phyloP scores from a whole-genome alignment of 2,888 invertebrate genomes.

The Aplocera efformata region DNA sequence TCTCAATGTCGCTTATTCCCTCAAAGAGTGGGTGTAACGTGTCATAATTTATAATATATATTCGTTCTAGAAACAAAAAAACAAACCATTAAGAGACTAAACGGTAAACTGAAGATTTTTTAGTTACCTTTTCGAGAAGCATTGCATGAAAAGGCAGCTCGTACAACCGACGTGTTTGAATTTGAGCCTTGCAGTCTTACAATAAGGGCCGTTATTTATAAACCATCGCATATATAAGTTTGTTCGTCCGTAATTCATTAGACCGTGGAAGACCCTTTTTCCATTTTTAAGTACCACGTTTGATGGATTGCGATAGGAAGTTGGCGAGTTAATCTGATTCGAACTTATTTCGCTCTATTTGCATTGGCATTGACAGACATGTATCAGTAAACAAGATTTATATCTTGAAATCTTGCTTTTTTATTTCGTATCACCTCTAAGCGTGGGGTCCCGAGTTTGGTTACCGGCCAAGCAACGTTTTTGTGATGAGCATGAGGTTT shows the following conservation, averaged over 20 bases:
- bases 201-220: conserved; percentile 2
- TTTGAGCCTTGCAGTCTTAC: background rate
- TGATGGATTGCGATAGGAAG: conserved; percentile 58
- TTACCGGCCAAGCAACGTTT: too few species aligned
- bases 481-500: too few species aligned
- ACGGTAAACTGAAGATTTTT: conserved; percentile 70
- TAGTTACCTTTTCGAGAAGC: conserved; percentile 54
- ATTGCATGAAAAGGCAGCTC: conserved; percentile 16
- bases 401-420: too few species aligned
- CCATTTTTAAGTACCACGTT: conserved; percentile 50
- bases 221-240: conserved; percentile 2
- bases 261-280: conserved; percentile 30
- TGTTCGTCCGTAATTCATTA: conserved; percentile 35
- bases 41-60: conserved; percentile 73
- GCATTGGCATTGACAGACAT: background rate
- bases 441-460: too few species aligned
- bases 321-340: conserved; percentile 33
- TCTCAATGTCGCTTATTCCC: conserved; percentile 36
- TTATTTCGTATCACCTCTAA: too few species aligned
- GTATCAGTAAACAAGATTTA: too few species aligned
- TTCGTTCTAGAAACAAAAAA: conserved; percentile 53
- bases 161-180: background rate
- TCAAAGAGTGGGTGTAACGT: conserved; percentile 56
- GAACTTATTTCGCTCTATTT: conserved; percentile 11
- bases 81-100: conserved; percentile 66